Base-by-base conservation (phyloP, 1,140 invertebrate species). In the Hylyphantes graminicola region DNA sequence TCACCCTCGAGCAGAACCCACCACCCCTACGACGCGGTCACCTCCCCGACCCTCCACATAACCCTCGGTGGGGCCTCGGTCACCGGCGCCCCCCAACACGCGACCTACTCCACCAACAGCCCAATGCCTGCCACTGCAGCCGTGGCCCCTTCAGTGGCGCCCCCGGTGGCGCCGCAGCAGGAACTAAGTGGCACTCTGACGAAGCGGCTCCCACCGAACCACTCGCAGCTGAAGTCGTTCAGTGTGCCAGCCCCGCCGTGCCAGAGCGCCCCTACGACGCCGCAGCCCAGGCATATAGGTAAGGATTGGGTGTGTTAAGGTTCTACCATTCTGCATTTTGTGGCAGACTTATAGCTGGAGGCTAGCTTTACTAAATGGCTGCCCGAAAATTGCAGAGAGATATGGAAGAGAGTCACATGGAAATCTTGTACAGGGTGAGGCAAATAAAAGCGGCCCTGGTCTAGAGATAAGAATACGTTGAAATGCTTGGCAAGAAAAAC, bases 161-260 rank as follows among this genome's bases (percentile, higher is more conserved):
- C 55, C 15, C 50, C 63, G 17, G 76, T 51, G 55, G 54, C 21
- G 59, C 72, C 10, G 35, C 35, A 35, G 35, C 35, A 35, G 35
- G 35, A 35, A 5, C 35, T 35, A 5, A 67, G 59, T 19, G 85
- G 85, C 48, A 85, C 85, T 5, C 59, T 85, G n/a, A 78, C 77
- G 21, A 91, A 91, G 86, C 87, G 91, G 74, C 35, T 35, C 5
- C 89, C 90, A 50, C 92, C 92, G 67, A 93, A 93, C 1, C 94
- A 96, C 90, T 94, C 95, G 7, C 35, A 35, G 35, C 90, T 96
- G 35, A 94, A 95, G 89, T 96, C 95, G 88, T 96, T 96, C 88
- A 94, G 94, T 87, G 94, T 96, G 8, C 95, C 95, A 21, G 94
- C 94, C 7, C 94, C 94, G 72, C 94, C 93, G 2, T 93, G 93